phyloP scores from a whole-genome alignment of 2,888 invertebrate species.

The Noctua pronuba region DNA sequence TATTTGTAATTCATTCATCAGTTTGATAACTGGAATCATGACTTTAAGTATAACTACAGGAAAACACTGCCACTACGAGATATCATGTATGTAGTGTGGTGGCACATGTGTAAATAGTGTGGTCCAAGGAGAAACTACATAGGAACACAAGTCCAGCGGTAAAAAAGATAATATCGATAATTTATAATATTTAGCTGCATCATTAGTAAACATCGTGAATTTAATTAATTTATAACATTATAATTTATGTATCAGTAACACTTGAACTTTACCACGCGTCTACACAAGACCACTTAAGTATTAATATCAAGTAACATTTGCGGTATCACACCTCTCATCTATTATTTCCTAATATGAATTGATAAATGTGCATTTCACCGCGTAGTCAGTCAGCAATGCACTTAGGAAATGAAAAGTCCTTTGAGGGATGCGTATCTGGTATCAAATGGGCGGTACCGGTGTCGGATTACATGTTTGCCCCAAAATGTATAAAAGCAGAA shows the following conservation, averaged over 20 bases:
- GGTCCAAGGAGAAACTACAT: conserved; percentile 44
- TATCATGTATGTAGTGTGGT: not conserved
- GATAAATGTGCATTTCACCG: conserved; percentile 79
- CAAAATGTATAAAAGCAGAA: conserved; percentile 85
- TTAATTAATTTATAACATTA: conserved; percentile 66
- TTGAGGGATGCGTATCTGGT: conserved; percentile 77
- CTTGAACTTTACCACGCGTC: conserved; percentile 66
- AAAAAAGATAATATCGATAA: conserved; percentile 64
- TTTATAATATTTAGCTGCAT: conserved; percentile 70
- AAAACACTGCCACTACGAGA: not conserved
- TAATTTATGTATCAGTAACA: conserved; percentile 64
- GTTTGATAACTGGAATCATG: conserved; percentile 10
- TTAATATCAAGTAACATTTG: conserved; percentile 40
- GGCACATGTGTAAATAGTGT: conserved; percentile 36
- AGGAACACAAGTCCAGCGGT: conserved; percentile 48
- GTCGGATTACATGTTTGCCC: conserved; percentile 85
- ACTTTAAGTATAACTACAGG: not conserved
- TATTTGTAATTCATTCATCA: not conserved
- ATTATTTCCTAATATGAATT: conserved; percentile 62
- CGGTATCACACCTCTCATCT: conserved; percentile 54
- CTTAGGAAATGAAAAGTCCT: conserved; percentile 87
- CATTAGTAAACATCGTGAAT: conserved; percentile 80
- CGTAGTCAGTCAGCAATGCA: conserved; percentile 74
- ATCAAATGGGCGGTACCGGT: conserved; percentile 81
- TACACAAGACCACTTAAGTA: conserved; percentile 36